Conservation (phyloP, 2,113 vertebrate genomes). For the Amazona vittata region DNA sequence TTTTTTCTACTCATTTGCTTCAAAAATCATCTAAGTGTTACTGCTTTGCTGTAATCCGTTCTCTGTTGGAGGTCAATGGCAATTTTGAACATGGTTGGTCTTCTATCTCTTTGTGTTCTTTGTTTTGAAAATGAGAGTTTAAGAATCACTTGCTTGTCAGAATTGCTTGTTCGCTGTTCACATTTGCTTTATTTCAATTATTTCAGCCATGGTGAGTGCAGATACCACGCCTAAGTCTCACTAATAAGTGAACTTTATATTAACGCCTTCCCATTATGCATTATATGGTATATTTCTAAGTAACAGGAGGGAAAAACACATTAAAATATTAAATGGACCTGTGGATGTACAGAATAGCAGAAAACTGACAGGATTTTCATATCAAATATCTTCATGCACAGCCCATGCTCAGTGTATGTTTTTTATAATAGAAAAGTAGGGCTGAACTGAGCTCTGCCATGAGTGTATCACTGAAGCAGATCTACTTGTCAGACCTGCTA, state of each 20-base stretch:
- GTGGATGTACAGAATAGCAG: neutral
- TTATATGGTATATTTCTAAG: neutral
- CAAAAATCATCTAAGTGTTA: neutral
- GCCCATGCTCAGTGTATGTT: neutral
- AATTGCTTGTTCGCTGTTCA: constrained; percentile 46
- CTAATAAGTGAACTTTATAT: neutral
- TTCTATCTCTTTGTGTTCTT: neutral
- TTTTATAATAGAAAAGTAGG: neutral
- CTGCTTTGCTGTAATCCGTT: constrained; percentile 11
- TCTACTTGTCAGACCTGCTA: neutral
- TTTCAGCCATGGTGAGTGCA: neutral
- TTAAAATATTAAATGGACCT: neutral
- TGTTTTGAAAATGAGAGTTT: constrained; percentile 3
- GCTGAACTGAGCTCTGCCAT: neutral
- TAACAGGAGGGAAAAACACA: neutral
- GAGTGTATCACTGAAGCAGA: neutral
- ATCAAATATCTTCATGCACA: neutral
- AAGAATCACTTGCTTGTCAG: constrained; percentile 56
- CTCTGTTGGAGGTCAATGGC: neutral
- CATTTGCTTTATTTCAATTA: constrained; percentile 4
- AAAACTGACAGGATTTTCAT: neutral
- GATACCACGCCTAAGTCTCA: neutral
- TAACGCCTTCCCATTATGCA: neutral
- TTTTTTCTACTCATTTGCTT: constrained; percentile 8
- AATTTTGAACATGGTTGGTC: neutral